Conservation (phyloP, 2,888 invertebrate species). For the Eudasyphora cyanicolor region DNA sequence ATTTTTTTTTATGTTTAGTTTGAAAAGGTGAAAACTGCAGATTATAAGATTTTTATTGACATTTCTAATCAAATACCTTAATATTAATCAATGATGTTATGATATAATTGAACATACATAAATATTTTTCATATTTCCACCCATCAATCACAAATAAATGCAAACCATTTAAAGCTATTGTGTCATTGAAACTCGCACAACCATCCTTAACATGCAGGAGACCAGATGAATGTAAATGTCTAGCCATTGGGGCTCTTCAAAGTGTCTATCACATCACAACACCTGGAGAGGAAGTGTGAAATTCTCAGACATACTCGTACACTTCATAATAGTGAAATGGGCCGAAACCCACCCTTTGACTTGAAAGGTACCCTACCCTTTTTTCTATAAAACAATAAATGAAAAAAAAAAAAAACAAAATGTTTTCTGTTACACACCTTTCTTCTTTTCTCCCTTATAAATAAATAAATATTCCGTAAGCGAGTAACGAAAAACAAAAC, state of each 20-base stretch:
- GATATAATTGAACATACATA: too few relatives aligned
- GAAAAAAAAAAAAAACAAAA: too few relatives aligned
- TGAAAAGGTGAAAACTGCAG: too few relatives aligned
- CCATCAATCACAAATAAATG: background rate
- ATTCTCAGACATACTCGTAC: conserved; percentile 12
- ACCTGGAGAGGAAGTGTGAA: conserved; percentile 29
- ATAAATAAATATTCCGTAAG: background rate
- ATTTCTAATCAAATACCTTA: too few relatives aligned
- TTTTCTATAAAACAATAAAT: background rate
- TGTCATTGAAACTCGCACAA: background rate
- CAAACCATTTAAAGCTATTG: background rate
- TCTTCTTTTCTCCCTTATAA: too few relatives aligned
- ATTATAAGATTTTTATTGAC: too few relatives aligned
- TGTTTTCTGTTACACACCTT: too few relatives aligned
- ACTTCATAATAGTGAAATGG: background rate
- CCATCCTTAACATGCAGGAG: too few relatives aligned
- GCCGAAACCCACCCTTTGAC: conserved; percentile 37
- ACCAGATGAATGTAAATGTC: too few relatives aligned
- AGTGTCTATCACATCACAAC: conserved; percentile 56
- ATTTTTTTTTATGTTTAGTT: too few relatives aligned
- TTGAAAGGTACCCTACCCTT: background rate
- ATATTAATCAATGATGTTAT: background rate
- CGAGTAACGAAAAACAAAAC: too few relatives aligned
- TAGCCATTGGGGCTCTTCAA: conserved; percentile 17
- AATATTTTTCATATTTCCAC: background rate